Percentiles rank a stretch among this genome's conserved stretches.
Evolutionary conservation across 1,140 invertebrate species (phyloP).

Genomic region (Euura saliciscinereae): DNA sequence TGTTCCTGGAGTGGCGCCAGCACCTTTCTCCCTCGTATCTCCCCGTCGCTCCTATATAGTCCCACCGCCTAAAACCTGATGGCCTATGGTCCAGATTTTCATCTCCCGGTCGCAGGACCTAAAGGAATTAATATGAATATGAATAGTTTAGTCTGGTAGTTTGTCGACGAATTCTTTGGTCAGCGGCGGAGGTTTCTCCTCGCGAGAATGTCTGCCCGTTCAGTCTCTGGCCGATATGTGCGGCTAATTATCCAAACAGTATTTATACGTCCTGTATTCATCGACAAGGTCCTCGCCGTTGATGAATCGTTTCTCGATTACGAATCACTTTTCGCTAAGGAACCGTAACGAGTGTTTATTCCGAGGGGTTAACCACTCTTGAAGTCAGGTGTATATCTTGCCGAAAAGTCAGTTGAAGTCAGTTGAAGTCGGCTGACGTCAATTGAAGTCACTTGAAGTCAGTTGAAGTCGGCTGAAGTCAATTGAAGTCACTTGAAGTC

Average conservation of each 20-base stretch:
- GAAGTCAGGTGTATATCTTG: too few relatives aligned
- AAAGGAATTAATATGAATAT: conserved; percentile 53
- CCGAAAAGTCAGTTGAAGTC: too few relatives aligned
- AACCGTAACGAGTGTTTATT: too few relatives aligned
- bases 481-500: too few relatives aligned
- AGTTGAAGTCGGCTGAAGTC: too few relatives aligned
- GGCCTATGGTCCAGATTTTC: conserved; percentile 6
- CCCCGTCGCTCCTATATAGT: conserved; percentile 17
- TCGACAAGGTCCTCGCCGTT: background rate
- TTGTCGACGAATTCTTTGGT: conserved; percentile 12
- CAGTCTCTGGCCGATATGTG: background rate
- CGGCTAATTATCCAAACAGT: background rate
- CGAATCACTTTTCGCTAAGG: background rate
- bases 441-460: too few relatives aligned
- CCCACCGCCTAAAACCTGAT: background rate
- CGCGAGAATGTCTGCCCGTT: conserved; percentile 7
- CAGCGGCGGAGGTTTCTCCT: background rate
- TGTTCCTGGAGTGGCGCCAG: conserved; percentile 54
- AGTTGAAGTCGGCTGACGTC: too few relatives aligned
- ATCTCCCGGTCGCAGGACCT: conserved; percentile 37
- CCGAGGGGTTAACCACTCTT: too few relatives aligned
- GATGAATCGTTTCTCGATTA: conserved; percentile 1
- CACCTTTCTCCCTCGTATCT: conserved; percentile 44
- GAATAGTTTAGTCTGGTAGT: conserved; percentile 18
- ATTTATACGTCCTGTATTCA: background rate